phyloP scores from a whole-genome alignment of 2,888 invertebrate species.

The Ceriagrion tenellum region DNA sequence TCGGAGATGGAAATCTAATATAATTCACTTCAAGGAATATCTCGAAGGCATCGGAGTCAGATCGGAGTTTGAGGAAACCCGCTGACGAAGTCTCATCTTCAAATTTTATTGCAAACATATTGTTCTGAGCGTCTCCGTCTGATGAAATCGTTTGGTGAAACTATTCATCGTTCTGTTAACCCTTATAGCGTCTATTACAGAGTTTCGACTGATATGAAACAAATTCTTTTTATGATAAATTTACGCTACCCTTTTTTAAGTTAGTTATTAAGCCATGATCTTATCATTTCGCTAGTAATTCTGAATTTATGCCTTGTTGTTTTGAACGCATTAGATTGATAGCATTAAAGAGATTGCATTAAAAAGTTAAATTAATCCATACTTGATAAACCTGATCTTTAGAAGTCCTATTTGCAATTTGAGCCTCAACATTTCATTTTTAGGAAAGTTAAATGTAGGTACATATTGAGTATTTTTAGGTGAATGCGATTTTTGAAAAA shows the following conservation, averaged over 20 bases:
- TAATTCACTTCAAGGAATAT: conserved; percentile 41
- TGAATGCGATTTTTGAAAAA: too few species aligned
- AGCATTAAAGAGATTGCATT: too few species aligned
- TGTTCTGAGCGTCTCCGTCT: background rate
- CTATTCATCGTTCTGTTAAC: background rate
- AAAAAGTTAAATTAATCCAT: too few species aligned
- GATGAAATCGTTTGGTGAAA: background rate
- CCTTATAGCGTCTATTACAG: background rate
- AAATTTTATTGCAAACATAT: background rate
- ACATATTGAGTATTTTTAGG: too few species aligned
- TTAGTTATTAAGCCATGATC: too few species aligned
- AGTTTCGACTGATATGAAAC: background rate
- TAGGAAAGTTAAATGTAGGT: too few species aligned
- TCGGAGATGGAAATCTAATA: conserved; percentile 62
- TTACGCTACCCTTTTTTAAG: background rate
- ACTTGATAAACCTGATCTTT: too few species aligned
- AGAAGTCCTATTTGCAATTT: too few species aligned
- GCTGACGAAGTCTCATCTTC: background rate
- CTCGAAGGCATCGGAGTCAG: conserved; percentile 54
- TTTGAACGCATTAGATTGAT: too few species aligned
- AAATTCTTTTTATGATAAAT: background rate
- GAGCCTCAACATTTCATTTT: too few species aligned
- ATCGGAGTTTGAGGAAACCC: conserved; percentile 41
- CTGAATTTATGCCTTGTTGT: too few species aligned
- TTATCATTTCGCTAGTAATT: too few species aligned